A percentile compares a stretch with the other conserved stretches of the same genome.
These are phyloP conservation scores for Scaptomyza tumidula DNA, from an alignment of 2,888 invertebrate species.

Conservation along the genomic window DNA sequence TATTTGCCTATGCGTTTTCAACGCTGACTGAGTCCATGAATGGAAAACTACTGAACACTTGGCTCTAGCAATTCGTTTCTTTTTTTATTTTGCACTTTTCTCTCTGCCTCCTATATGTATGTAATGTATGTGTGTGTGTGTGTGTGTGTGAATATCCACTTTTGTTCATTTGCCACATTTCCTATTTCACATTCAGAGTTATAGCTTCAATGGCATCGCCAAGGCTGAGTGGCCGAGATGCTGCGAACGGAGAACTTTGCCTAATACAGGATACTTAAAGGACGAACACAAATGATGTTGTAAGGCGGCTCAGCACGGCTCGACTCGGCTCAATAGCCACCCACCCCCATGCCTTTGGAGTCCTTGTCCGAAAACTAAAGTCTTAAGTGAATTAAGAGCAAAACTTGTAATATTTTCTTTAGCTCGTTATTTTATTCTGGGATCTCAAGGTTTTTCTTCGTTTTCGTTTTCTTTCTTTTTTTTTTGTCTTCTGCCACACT, in stretches of 20 bases:
- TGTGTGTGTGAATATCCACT: conserved; percentile 30
- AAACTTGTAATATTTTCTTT: conserved; percentile 75
- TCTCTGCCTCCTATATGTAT: conserved; percentile 1
- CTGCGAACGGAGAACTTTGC: conserved; percentile 60
- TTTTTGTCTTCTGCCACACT: conserved; percentile 19
- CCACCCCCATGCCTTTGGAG: background rate
- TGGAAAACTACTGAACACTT: conserved; percentile 64
- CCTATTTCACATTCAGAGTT: conserved; percentile 55
- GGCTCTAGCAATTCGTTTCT: conserved; percentile 16
- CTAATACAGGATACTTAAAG: conserved; percentile 77
- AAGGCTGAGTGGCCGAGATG: conserved; percentile 51
- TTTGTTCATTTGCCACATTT: conserved; percentile 46
- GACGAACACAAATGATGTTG: conserved; percentile 64
- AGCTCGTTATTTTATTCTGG: conserved; percentile 43
- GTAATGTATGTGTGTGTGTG: background rate
- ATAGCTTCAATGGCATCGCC: conserved; percentile 66
- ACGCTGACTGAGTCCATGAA: conserved; percentile 27
- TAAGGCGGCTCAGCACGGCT: conserved; percentile 34
- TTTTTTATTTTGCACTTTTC: conserved; percentile 22
- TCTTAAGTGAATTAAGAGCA: conserved; percentile 77
- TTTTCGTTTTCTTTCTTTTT: background rate
- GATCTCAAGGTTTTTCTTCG: conserved; percentile 40
- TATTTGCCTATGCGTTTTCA: conserved; percentile 69
- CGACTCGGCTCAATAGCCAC: conserved; percentile 9
- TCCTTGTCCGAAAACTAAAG: conserved; percentile 64